phyloP scores from a whole-genome alignment of 2,113 vertebrate genomes.

The Gallinago media region DNA sequence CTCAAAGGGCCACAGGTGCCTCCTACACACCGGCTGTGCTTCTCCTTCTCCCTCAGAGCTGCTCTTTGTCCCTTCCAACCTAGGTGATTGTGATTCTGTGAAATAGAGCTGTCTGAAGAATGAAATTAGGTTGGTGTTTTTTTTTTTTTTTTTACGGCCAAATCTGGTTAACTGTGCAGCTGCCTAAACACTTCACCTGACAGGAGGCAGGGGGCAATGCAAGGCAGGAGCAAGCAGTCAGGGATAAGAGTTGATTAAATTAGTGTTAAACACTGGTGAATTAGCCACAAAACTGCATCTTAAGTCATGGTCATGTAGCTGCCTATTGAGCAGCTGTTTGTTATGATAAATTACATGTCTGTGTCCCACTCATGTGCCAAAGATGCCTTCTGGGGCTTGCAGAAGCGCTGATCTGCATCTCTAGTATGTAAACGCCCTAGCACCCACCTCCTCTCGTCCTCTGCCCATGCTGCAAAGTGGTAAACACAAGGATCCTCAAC shows the following conservation, averaged over 20 bases:
- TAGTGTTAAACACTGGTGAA: neutral
- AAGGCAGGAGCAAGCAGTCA: neutral
- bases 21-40: neutral
- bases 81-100: too few species aligned
- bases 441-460: neutral
- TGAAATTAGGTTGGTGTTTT: neutral
- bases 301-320: neutral
- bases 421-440: neutral
- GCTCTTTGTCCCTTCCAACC: neutral
- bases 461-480: neutral
- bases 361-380: neutral
- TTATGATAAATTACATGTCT: neutral
- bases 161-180: neutral
- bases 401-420: neutral
- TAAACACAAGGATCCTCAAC: neutral
- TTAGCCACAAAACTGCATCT: neutral
- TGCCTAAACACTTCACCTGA: neutral
- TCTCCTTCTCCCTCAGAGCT: neutral
- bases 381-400: neutral
- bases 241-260: neutral
- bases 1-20: neutral
- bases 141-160: neutral
- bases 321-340: neutral
- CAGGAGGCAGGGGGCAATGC: neutral
- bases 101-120: neutral